phyloP scores from a whole-genome alignment of 23 tunicate species.

The Ciona savignyi region DNA sequence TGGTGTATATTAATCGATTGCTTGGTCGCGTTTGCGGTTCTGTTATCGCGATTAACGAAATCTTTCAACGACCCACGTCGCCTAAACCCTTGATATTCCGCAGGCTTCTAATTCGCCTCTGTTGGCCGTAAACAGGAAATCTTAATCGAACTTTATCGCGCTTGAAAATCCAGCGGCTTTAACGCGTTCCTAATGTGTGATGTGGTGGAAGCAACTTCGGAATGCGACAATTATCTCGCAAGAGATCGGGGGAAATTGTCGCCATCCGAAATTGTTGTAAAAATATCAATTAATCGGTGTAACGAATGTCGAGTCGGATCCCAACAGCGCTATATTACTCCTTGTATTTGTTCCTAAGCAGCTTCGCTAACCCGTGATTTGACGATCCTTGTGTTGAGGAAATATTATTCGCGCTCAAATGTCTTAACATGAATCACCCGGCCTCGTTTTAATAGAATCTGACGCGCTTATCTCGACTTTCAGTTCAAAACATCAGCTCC shows the following conservation, averaged over 20 bases:
- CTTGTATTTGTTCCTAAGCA: too few species aligned
- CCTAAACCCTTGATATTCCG: not conserved
- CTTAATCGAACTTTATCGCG: not conserved
- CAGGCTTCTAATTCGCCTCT: not conserved
- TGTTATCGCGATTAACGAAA: slow-evolving; percentile 7
- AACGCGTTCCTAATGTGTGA: not conserved
- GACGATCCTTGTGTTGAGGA: too few species aligned
- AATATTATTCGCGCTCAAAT: too few species aligned
- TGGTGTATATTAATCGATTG: not conserved
- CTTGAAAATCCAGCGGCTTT: not conserved
- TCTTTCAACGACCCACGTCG: slow-evolving; percentile 15
- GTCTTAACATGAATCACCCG: not conserved
- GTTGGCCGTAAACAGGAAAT: not conserved
- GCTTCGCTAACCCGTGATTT: too few species aligned
- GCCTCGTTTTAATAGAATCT: not conserved
- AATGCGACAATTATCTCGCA: not conserved
- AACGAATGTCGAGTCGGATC: too few species aligned
- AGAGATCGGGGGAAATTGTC: not conserved
- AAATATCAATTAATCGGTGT: not conserved
- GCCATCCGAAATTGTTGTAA: not conserved
- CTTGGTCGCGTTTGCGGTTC: not conserved
- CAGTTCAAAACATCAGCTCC: not conserved
- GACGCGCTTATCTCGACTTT: not conserved
- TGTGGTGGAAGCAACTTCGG: not conserved
- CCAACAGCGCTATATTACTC: too few species aligned